A percentile compares a stretch with the other conserved stretches of the same genome.
phyloP scores from a whole-genome alignment of 1,140 invertebrate species.

The Artemia franciscana region DNA sequence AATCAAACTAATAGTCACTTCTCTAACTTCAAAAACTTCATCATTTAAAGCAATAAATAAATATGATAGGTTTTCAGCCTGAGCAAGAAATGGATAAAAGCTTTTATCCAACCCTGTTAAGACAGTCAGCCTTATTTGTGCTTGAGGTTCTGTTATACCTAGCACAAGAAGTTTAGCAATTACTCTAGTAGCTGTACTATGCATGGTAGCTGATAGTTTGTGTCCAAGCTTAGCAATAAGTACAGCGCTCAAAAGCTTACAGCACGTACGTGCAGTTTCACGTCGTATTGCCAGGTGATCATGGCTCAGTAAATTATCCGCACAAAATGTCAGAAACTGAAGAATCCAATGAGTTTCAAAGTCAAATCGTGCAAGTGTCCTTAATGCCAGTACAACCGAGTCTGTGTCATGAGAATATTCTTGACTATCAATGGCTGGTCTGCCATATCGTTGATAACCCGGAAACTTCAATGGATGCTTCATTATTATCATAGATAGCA shows the following conservation, averaged over 20 bases:
- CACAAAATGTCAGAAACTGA: slow-evolving; percentile 74
- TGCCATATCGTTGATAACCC: slow-evolving; percentile 31
- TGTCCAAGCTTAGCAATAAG: slow-evolving; percentile 10
- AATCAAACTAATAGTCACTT: slow-evolving; percentile 65
- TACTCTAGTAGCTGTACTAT: slow-evolving; percentile 75
- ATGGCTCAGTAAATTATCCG: slow-evolving; percentile 72
- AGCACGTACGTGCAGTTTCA: slow-evolving; percentile 83
- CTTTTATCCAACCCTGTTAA: slow-evolving; percentile 73
- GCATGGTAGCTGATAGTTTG: slow-evolving; percentile 30
- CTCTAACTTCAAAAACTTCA: slow-evolving; percentile 89
- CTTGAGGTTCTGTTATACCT: slow-evolving; percentile 74
- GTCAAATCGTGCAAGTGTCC: slow-evolving; percentile 84
- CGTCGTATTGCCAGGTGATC: slow-evolving; percentile 76
- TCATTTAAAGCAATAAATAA: slow-evolving; percentile 90
- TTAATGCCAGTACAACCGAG: slow-evolving; percentile 49
- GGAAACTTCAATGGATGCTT: slow-evolving; percentile 58
- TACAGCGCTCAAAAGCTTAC: slow-evolving; percentile 41
- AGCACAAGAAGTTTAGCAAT: slow-evolving; percentile 70
- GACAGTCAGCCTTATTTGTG: slow-evolving; percentile 61
- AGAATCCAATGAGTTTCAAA: slow-evolving; percentile 74
- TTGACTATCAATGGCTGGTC: background rate
- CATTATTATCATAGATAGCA: slow-evolving; percentile 49
- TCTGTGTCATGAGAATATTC: background rate
- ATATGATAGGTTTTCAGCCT: slow-evolving; percentile 78
- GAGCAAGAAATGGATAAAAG: slow-evolving; percentile 83